A percentile compares a stretch with the other conserved stretches of the same genome.
Conservation (phyloP, 2,888 invertebrate genomes). For the Cryptus viduatorius region DNA sequence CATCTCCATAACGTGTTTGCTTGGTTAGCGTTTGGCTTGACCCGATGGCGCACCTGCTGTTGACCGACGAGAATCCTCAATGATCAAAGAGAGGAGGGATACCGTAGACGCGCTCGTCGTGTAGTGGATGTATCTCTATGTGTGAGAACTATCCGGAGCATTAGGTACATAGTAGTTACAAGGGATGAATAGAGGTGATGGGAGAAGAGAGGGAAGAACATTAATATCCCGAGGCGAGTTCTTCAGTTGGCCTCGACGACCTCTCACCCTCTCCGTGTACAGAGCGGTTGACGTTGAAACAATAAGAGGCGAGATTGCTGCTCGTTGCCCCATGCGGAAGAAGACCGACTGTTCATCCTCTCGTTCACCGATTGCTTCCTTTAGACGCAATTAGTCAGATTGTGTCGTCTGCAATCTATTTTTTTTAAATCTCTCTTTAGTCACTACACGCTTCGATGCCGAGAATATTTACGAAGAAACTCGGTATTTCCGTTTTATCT, state of each 20-base stretch:
- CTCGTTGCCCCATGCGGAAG: background rate
- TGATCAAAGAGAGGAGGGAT: slow-evolving; percentile 1
- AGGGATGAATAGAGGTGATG: slow-evolving; percentile 11
- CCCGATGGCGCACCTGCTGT: background rate
- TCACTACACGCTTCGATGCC: background rate
- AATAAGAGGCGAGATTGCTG: slow-evolving; percentile 18
- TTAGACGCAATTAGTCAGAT: slow-evolving; percentile 13
- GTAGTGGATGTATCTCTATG: background rate
- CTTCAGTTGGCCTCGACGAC: slow-evolving; percentile 2
- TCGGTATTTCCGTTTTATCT: background rate
- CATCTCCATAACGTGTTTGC: slow-evolving; percentile 7
- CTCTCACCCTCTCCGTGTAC: background rate
- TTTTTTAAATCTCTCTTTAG: background rate
- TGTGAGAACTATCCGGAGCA: background rate
- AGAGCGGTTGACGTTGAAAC: slow-evolving; percentile 24
- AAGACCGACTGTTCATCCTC: slow-evolving; percentile 1
- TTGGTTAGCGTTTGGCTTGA: background rate
- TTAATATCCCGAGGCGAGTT: slow-evolving; percentile 28
- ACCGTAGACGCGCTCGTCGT: background rate
- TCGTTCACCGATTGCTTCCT: slow-evolving; percentile 1
- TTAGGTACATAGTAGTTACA: slow-evolving; percentile 1
- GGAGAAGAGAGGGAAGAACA: slow-evolving; percentile 16
- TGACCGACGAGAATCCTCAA: background rate
- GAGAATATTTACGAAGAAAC: background rate
- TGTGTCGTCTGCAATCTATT: slow-evolving; percentile 1